Evolutionary conservation across 2,113 vertebrate genomes (phyloP).

Genomic region (Bolborhynchus lineola): DNA sequence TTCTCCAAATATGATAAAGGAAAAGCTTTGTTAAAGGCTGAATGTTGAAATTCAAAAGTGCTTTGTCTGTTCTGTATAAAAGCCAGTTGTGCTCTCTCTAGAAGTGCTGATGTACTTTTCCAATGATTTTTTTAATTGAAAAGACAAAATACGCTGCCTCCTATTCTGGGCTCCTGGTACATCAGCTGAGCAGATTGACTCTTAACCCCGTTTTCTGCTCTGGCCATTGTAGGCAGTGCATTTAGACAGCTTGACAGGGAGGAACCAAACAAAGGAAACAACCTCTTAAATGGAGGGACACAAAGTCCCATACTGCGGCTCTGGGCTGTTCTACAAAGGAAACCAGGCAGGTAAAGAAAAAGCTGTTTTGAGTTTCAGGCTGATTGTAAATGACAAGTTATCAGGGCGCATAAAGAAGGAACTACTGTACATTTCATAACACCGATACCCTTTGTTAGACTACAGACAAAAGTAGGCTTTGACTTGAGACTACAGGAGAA

Average conservation of each 20-base stretch:
- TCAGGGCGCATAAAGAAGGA: background rate
- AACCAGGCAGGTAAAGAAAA: background rate
- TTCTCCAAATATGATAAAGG: background rate
- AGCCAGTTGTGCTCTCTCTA: background rate
- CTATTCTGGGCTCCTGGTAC: background rate
- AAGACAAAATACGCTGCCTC: background rate
- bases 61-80: background rate
- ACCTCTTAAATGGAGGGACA: background rate
- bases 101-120: background rate
- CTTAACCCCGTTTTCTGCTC: background rate
- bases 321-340: background rate
- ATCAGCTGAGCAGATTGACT: background rate
- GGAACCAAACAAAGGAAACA: background rate
- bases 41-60: background rate
- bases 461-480: constrained; percentile 57
- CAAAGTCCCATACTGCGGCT: accelerated
- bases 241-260: background rate
- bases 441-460: constrained; percentile 16
- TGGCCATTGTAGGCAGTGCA: background rate
- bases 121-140: background rate
- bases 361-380: background rate
- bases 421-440: background rate
- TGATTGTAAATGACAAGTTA: constrained; percentile 27
- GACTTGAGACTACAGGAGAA: constrained; percentile 42
- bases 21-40: background rate